Evolutionary conservation across 2,113 vertebrate genomes (phyloP), one percentile per base, ranked within the genome.

Genomic region (Brachypodius melanocephalos): DNA sequence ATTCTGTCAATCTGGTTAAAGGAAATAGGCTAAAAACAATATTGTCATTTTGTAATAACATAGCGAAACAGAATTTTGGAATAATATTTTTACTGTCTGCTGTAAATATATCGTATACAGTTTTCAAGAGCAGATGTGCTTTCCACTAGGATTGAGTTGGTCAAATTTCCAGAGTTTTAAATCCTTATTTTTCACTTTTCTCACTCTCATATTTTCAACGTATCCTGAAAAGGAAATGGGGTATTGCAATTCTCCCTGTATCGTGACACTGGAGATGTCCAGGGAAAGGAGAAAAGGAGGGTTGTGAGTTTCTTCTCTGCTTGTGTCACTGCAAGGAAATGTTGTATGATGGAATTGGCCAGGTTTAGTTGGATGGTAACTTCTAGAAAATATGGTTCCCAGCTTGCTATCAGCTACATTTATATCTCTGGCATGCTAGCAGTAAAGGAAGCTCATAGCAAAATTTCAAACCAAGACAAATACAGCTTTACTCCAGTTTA

Each of bases 1-100:
- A 98, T 98, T 98, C 98, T 97, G 97, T 98, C 98, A 98, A 72
- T 98, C 97, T 98, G 97, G 96, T 97, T 97, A 97, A 97, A 96
- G 92, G 93, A 98, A 98, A 93, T 80, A 89, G 96, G 96, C 96
- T 97, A 96, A 97, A 97, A 97, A 95, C 97, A 98, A 95, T 98
- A 97, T 95, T 98, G 97, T 97, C 94, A 95, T 97, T 98, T 97
- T 97, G 93, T 97, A 97, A 96, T 96, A 98, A 97, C 94, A 96
- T 21, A 94, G 67, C 10, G 63, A 97, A 98, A 91, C 81, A 89
- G 83, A 91, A 77, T 93, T 97, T 85, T 80, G 65, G 95, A 95
- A 90, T 96, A 97, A 97, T 94, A 87, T 95, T 94, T 92, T 88
- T 75, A 43, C 94, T 81, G 28, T 92, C 73, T 95, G 71, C 51